Evolutionary conservation across 92 coral and sea anemone species (phyloP), one percentile per base, ranked within the genome.

Genomic region (Scolanthus callimorphus): DNA sequence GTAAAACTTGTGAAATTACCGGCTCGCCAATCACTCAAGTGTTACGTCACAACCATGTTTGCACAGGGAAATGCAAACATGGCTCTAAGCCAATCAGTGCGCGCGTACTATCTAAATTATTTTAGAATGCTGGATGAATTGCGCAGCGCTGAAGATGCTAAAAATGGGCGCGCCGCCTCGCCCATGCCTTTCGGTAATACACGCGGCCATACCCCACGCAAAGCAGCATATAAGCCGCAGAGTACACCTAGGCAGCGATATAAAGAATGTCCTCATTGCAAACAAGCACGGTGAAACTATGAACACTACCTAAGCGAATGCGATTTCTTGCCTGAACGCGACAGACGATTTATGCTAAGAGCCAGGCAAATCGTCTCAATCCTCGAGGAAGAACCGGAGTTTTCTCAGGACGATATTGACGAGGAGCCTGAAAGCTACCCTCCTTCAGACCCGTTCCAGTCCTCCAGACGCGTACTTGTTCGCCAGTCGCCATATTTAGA

Each of bases 401-500:
- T 44, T 31, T 57, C 44, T 26, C 39, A 52, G 4, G 62, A 63
- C 69, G 41, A 20, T 45, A 29, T 27, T 38, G 51, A 26, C 24
- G 70, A 39, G n/a, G 34, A 74, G 26, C 51, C 25, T 58, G 37
- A 38, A 43, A 26, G 57, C 50, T 27, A 30, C 15, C 34, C 21
- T 2, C 51, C n/a, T 8, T 17, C 39, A 27, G 60, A 48, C 59
- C n/a, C 25, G 22, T 31, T 25, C 30, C 22, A 49, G 34, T 54
- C 77, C 70, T 54, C 69, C 63, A 50, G 54, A 20, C 43, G 74
- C 19, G 43, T 74, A 38, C 80, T 63, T 64, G 54, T 65, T 15
- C 63, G 67, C 15, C 74, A 71, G 70, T 79, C 85, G 20, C 80
- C 85, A 11, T 79, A 71, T 57, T 13, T 78, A 13, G 85, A 79